phyloP scores from a whole-genome alignment of 2,113 vertebrate species.

The Coreoperca whiteheadi region DNA sequence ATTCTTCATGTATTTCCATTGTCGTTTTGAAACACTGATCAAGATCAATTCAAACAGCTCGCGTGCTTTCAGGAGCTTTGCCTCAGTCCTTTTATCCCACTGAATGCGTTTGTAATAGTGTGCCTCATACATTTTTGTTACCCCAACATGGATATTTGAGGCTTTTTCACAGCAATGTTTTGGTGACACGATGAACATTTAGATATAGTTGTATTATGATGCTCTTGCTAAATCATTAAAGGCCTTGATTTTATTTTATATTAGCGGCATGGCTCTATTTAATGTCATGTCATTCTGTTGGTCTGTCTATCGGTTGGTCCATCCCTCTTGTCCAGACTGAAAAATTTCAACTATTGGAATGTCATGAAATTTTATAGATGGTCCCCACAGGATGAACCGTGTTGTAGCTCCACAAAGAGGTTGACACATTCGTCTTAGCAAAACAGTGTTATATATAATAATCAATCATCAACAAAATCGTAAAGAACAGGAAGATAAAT shows the following conservation, averaged over 20 bases:
- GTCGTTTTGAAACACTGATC: constrained; percentile 45
- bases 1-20: constrained; percentile 42
- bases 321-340: not conserved
- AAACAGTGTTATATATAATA: not conserved
- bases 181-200: not conserved
- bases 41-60: constrained; percentile 42
- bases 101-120: constrained; percentile 15
- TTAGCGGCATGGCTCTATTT: not conserved
- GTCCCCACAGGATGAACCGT: not conserved
- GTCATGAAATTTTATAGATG: not conserved
- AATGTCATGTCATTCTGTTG: not conserved
- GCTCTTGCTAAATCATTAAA: not conserved
- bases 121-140: not conserved
- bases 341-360: not conserved
- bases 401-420: too few species aligned
- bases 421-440: too few species aligned
- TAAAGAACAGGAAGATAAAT: not conserved
- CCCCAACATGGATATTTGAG: not conserved
- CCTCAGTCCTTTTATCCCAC: constrained; percentile 12
- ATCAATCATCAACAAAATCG: not conserved
- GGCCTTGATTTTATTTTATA: not conserved
- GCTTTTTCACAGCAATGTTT: not conserved
- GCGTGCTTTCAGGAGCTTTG: not conserved
- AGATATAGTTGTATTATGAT: not conserved
- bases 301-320: not conserved